Conservation (phyloP, 2,797 vertebrate genomes). For the Enteromius fasciolatus region DNA sequence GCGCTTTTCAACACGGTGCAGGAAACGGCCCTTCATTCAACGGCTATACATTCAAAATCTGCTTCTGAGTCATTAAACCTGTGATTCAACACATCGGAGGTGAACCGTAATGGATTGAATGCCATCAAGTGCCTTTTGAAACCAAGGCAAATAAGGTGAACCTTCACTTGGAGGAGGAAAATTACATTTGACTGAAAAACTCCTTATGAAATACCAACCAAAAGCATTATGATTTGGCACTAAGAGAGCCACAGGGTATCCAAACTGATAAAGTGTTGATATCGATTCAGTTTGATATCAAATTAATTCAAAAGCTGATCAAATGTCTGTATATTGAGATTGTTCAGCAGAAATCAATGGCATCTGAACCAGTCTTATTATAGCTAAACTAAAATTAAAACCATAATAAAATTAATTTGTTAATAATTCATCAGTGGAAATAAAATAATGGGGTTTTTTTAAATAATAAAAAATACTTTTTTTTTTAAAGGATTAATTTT, state of each 20-base stretch:
- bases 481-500: no score
- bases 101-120: conserved; percentile 7
- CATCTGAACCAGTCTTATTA: not conserved
- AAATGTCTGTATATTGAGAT: not conserved
- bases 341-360: not conserved
- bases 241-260: not conserved
- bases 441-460: no score
- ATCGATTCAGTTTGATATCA: not conserved
- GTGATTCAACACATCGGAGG: conserved; percentile 26
- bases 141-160: not conserved
- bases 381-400: not conserved
- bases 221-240: not conserved
- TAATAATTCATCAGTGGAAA: no score
- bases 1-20: not conserved
- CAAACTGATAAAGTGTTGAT: not conserved
- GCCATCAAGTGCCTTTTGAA: not conserved
- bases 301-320: not conserved
- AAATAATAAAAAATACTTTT: no score
- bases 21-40: conserved; percentile 4
- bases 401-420: not conserved
- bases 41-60: not conserved
- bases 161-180: not conserved
- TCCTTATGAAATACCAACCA: not conserved
- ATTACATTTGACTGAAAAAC: not conserved
- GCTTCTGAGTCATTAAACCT: conserved; percentile 10